Conservation (phyloP, 2,888 invertebrate genomes). For the Taphrorychus bicolor region DNA sequence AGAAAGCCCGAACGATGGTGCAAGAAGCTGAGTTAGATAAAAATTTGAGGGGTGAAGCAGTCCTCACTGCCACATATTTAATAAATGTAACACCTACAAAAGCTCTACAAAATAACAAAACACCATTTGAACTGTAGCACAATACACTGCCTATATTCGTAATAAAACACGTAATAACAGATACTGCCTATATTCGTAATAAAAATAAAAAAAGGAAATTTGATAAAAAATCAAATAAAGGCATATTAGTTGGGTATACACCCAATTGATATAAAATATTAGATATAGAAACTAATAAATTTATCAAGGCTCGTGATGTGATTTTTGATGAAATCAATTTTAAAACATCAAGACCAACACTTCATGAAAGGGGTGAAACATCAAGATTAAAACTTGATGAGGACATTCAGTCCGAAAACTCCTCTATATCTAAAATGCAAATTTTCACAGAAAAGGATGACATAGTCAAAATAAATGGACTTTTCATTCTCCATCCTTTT, state of each 20-base stretch:
- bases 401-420: background rate
- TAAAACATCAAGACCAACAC: constrained; percentile 3
- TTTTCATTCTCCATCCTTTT: too few relatives aligned
- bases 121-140: constrained; percentile 56
- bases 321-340: constrained; percentile 48
- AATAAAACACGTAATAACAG: constrained; percentile 50
- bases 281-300: constrained; percentile 48
- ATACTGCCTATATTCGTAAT: constrained; percentile 42
- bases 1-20: constrained; percentile 54
- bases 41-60: constrained; percentile 55
- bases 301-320: constrained; percentile 50
- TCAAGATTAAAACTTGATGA: background rate
- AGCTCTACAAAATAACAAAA: constrained; percentile 51
- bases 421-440: constrained; percentile 1
- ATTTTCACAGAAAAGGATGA: too few relatives aligned
- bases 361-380: background rate
- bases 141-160: constrained; percentile 51
- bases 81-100: constrained; percentile 54
- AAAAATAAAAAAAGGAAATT: constrained; percentile 22
- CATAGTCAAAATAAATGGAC: too few relatives aligned
- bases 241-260: constrained; percentile 14
- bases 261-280: constrained; percentile 53
- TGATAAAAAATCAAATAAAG: constrained; percentile 18
- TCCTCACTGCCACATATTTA: constrained; percentile 53
- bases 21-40: constrained; percentile 49